These are phyloP conservation scores for Myotis myotis DNA, from an alignment of 2,797 vertebrate species.

Conservation along the genomic window DNA sequence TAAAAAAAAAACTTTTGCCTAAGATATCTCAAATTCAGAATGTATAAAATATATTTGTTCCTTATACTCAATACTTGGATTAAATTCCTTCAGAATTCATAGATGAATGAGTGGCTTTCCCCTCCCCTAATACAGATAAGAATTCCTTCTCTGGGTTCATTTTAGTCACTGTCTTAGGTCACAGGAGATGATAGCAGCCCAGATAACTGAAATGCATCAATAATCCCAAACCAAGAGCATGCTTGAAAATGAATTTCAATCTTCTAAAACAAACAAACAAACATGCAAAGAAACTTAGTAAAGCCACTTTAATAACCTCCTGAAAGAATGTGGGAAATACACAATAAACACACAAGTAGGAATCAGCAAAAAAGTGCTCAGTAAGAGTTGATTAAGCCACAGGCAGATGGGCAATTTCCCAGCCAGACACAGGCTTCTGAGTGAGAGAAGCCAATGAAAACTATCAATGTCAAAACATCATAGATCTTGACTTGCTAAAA, in stretches of 20 bases:
- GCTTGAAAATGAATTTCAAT: conserved; percentile 47
- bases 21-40: conserved; percentile 25
- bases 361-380: neutral
- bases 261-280: neutral
- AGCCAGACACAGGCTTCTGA: neutral
- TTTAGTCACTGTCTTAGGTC: neutral
- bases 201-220: conserved; percentile 20
- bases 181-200: neutral
- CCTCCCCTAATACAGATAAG: neutral
- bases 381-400: neutral
- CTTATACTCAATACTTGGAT: neutral
- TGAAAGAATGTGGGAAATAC: neutral
- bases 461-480: neutral
- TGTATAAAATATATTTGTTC: neutral
- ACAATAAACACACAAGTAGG: neutral
- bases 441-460: neutral
- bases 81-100: conserved; percentile 32
- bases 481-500: neutral
- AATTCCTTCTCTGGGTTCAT: conserved; percentile 17
- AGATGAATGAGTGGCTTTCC: neutral
- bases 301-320: neutral
- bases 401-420: neutral
- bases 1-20: conserved; percentile 11
- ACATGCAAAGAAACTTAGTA: conserved; percentile 1
- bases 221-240: conserved; percentile 16